Percentiles rank a stretch among this genome's conserved stretches.
These are phyloP conservation scores for Protonemura montana DNA, from an alignment of 2,888 invertebrate species.

Conservation along the genomic window DNA sequence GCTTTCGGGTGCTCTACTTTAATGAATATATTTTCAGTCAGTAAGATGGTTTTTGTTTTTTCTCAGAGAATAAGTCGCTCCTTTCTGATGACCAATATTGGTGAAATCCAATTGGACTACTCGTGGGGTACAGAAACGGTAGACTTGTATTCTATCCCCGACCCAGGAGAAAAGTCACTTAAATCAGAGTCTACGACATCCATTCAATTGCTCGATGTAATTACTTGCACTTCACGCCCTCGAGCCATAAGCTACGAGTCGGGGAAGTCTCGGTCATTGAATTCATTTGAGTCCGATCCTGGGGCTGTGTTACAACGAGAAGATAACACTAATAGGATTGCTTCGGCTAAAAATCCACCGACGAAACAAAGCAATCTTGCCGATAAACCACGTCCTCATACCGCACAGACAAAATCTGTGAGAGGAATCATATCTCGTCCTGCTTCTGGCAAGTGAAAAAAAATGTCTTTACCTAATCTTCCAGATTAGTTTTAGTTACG, in stretches of 20 bases:
- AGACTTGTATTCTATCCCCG: constrained; percentile 54
- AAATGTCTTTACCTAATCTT: not conserved
- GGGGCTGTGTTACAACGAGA: not conserved
- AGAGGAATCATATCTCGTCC: not conserved
- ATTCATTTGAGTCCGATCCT: not conserved
- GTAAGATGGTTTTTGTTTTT: constrained; percentile 44
- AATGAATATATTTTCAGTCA: not conserved
- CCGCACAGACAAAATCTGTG: not conserved
- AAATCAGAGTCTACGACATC: not conserved
- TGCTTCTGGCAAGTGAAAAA: not conserved
- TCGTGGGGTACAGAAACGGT: constrained; percentile 54
- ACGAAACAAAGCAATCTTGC: too few relatives aligned
- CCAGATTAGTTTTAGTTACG: not conserved
- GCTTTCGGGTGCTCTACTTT: not conserved
- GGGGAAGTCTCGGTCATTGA: not conserved
- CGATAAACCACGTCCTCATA: not conserved
- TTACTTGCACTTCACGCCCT: not conserved
- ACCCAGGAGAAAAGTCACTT: constrained; percentile 49
- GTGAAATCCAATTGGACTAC: constrained; percentile 53
- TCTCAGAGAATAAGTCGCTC: constrained; percentile 53
- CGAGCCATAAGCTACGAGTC: not conserved
- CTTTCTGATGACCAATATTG: constrained; percentile 54
- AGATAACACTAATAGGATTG: not conserved
- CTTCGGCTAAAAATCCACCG: not conserved
- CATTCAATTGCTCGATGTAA: not conserved